A percentile compares a stretch with the other conserved stretches of the same genome.
phyloP scores from a whole-genome alignment of 2,113 vertebrate species.

The Thamnophis sirtalis region DNA sequence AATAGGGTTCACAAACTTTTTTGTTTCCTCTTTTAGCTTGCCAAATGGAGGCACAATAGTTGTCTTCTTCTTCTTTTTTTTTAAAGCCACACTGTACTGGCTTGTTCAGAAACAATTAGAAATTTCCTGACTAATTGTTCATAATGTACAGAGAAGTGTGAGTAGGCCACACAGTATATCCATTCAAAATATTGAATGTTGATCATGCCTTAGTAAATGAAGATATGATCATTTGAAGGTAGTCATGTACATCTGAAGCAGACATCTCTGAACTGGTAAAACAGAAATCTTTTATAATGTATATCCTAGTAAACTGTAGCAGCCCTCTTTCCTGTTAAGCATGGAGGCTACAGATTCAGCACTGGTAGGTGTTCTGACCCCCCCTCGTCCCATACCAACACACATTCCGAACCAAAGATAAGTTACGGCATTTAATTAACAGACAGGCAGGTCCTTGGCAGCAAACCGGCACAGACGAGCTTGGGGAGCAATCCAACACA shows the following conservation, averaged over 20 bases:
- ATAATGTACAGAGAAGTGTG: background rate
- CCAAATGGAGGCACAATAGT: background rate
- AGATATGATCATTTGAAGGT: background rate
- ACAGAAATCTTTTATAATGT: conserved; percentile 16
- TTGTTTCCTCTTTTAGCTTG: background rate
- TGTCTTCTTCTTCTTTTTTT: background rate
- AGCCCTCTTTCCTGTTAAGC: background rate
- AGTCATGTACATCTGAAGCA: conserved; percentile 26
- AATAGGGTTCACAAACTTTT: background rate
- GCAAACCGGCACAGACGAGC: too few species aligned
- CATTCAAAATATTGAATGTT: background rate
- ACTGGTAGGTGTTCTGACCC: too few species aligned
- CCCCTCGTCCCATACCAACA: too few species aligned
- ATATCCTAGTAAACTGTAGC: background rate
- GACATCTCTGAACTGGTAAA: conserved; percentile 31
- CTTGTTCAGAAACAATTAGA: background rate
- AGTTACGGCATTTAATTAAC: too few species aligned
- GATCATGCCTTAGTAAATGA: background rate
- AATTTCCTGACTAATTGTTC: background rate
- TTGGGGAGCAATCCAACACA: too few species aligned
- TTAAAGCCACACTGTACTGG: background rate
- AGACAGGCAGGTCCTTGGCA: too few species aligned
- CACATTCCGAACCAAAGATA: too few species aligned
- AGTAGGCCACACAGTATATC: background rate
- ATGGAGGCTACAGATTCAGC: background rate